Evolutionary conservation across 2,113 vertebrate genomes (phyloP).

Genomic region (Xenopus laevis): DNA sequence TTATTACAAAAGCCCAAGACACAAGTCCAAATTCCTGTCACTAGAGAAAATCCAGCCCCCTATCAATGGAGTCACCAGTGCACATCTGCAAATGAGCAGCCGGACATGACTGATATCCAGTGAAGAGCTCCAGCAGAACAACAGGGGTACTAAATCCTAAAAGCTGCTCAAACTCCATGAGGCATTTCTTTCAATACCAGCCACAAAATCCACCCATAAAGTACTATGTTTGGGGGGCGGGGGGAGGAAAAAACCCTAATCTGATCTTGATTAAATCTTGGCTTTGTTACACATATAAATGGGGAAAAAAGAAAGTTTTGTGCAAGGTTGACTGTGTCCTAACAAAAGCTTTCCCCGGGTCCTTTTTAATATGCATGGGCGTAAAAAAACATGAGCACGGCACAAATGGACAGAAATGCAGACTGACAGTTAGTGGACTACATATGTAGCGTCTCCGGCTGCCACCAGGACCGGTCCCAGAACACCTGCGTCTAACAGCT

Average conservation of each 20-base stretch:
- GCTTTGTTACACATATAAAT: constrained; percentile 42
- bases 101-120: constrained; percentile 36
- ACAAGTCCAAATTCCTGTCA: constrained; percentile 4
- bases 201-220: constrained; percentile 44
- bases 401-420: background rate
- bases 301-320: constrained; percentile 9
- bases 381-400: background rate
- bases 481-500: no score
- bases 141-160: constrained; percentile 53
- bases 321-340: background rate
- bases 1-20: background rate
- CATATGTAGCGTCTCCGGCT: background rate
- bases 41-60: background rate
- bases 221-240: background rate
- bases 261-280: constrained; percentile 37
- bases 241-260: constrained; percentile 6
- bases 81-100: constrained; percentile 43
- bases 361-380: background rate
- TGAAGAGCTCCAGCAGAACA: constrained; percentile 39
- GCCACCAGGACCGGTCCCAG: no score
- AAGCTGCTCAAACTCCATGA: constrained; percentile 51
- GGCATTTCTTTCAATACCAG: constrained; percentile 47
- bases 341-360: background rate
- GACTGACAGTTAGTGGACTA: background rate
- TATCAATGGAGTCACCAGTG: constrained; percentile 16